Base-by-base conservation (phyloP, 2,797 vertebrate genomes). In the Trematomus bernacchii region DNA sequence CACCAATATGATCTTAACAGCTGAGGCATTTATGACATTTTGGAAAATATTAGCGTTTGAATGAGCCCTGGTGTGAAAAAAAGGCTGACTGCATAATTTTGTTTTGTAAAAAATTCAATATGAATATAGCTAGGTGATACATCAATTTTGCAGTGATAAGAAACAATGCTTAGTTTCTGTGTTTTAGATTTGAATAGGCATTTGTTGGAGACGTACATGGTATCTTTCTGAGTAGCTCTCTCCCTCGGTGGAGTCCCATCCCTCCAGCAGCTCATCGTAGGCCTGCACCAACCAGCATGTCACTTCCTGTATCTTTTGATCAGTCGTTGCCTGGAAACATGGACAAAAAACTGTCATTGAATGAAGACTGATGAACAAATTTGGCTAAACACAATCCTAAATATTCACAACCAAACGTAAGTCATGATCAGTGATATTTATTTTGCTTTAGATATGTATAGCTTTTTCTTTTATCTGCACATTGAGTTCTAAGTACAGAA, bases 171-270 rank as follows among this genome's bases (percentile, higher is more conserved):
- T 6, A 3, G 18, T 51, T 58, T 46, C 4, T 0, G 4, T 8
- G 1, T 51, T 19, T 15, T 15, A 12, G 4, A 7, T 57, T 1
- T 10, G 3, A 1, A 68, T 6, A 30, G 18, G 6, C 23, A 13
- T 2, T 0, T 14, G 14, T 6, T 15, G 1, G 4, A 9, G 2
- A 90, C 95, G 72, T 92, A 98, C 98, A 8, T 97, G 95, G 87
- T 93, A 97, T 89, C 97, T 96, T 82, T 96, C 94, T 1, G 90
- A 94, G 81, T 96, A 96, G 9, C 94, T 93, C 84, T 95, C 94
- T 14, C 92, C 95, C 81, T 96, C 96, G 0, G 95, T 95, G 80
- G 96, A 96, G 21, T 91, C 75, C 91, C 96, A 94, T 10, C 95
- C 92, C 72, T 96, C 93, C 79, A 95, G 88, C 14, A 99, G 93